A percentile compares a stretch with the other conserved stretches of the same genome.
Evolutionary conservation across 1,140 invertebrate genomes (phyloP).

Genomic region (Drosophila grimshawi): DNA sequence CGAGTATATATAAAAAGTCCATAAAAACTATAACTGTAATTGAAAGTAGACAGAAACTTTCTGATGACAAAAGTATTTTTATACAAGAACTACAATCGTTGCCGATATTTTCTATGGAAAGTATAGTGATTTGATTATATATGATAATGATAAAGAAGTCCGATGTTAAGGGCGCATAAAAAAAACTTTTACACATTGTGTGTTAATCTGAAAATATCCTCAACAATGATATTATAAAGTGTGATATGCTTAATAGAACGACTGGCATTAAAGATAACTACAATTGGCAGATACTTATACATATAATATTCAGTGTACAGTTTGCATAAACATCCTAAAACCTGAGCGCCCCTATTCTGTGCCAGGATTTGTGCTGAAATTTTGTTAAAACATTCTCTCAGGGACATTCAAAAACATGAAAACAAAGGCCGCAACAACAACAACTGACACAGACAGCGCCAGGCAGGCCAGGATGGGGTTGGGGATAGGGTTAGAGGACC

Average conservation of each 20-base stretch:
- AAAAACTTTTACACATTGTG: too few relatives aligned
- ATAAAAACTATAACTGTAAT: too few relatives aligned
- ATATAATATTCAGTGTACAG: not conserved
- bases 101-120: too few relatives aligned
- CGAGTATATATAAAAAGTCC: too few relatives aligned
- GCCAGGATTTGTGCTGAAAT: not conserved
- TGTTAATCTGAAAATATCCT: too few relatives aligned
- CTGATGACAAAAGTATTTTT: too few relatives aligned
- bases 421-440: conserved; percentile 12
- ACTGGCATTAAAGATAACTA: not conserved
- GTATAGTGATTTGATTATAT: too few relatives aligned
- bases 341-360: not conserved
- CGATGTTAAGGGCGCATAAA: too few relatives aligned
- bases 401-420: conserved; percentile 18
- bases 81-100: too few relatives aligned
- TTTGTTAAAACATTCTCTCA: conserved; percentile 30
- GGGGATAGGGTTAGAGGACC: not conserved
- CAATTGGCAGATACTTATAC: conserved; percentile 2
- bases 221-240: too few relatives aligned
- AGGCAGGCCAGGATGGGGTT: not conserved
- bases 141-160: too few relatives aligned
- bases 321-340: not conserved
- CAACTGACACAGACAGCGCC: not conserved
- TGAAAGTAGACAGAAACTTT: too few relatives aligned
- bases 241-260: not conserved